Base-by-base conservation (phyloP, 1,140 invertebrate species). In the Teleopsis dalmanni region DNA sequence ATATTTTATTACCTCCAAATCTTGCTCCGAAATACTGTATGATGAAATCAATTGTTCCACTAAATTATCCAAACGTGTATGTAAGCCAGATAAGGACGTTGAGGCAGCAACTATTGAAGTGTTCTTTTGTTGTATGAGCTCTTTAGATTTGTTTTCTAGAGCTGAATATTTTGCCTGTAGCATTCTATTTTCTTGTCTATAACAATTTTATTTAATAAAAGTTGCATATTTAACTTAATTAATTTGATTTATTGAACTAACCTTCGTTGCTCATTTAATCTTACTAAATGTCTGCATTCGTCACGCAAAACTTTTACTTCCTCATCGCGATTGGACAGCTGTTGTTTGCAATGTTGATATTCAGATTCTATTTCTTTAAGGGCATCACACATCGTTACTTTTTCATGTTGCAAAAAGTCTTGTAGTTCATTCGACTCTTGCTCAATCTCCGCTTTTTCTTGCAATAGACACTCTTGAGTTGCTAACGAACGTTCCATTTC, bases 361-460 rank as follows among this genome's bases (percentile, higher is more conserved):
- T 89, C 85, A 1, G 59, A 57, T 72, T 91, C 87, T 7, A 81
- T 71, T 48, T 91, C 87, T 22, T 81, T 79, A 18, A 91, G 71
- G 1, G 85, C 81, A 57, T 89, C 87, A 13, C 75, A 75, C 47
- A 87, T 65, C 2, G 83, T 78, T 2, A 76, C 73, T 67, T 87
- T 88, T 61, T 88, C 86, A 37, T 82, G 80, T 65, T 85, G 83
- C 48, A 91, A 73, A 52, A 88, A 88, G 50, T 88, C 85, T 60
- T 85, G 81, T 57, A 88, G 70, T 60, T 88, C 85, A 3, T 76
- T 73, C 7, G 82, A 80, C 57, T 88, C 85, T 4, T 73, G 74
- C 59, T 87, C 82, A 3, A 80, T 64, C 57, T 85, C 83, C 41
- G 82, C 78, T 44, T 85, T 81, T 52, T 86, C 85, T 55, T 85